phyloP scores from a whole-genome alignment of 2,888 invertebrate species.

The Actias luna region DNA sequence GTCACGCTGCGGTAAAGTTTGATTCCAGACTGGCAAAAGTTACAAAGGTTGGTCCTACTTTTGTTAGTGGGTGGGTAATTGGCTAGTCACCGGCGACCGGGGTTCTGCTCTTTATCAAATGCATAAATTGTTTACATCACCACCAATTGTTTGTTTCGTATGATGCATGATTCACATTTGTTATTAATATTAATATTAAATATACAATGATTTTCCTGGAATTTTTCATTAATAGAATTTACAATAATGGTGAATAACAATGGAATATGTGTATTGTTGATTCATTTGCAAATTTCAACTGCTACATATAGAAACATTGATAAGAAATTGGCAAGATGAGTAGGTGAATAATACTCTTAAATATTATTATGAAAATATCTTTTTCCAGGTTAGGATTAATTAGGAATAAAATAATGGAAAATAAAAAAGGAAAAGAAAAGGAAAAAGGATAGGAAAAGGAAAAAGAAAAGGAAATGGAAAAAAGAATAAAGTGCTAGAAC shows the following conservation, averaged over 20 bases:
- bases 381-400: no score
- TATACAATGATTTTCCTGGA: neutral
- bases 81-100: slow-evolving; percentile 9
- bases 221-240: neutral
- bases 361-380: no score
- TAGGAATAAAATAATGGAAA: no score
- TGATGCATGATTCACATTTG: neutral
- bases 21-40: slow-evolving; percentile 32
- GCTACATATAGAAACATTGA: neutral
- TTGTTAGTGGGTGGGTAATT: slow-evolving; percentile 7
- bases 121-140: slow-evolving; percentile 12
- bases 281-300: neutral
- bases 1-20: slow-evolving; percentile 31
- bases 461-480: no score
- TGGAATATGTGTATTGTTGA: neutral
- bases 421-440: no score
- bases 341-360: no score
- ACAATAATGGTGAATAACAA: neutral
- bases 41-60: slow-evolving; percentile 8
- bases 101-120: slow-evolving; percentile 23
- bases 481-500: no score
- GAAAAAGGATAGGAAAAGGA: no score
- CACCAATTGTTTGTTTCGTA: slow-evolving; percentile 3
- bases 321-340: no score
- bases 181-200: slow-evolving; percentile 4